These are phyloP conservation scores for Hoplostethus mediterraneus DNA, from an alignment of 2,797 vertebrate species.

Conservation along the genomic window DNA sequence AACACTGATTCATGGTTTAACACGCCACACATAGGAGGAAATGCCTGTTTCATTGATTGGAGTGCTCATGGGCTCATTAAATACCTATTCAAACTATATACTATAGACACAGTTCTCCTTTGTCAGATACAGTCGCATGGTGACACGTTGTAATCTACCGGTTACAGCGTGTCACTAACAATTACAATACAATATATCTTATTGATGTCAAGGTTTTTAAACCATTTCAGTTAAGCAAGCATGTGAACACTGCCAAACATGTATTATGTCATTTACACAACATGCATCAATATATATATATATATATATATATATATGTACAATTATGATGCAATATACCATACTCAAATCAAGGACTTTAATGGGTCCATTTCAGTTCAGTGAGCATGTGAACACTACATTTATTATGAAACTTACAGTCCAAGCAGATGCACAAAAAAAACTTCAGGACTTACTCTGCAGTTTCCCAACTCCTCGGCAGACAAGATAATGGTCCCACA, in stretches of 20 bases:
- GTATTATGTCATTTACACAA: slow-evolving; percentile 25
- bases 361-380: slow-evolving; percentile 44
- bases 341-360: not conserved
- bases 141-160: slow-evolving; percentile 39
- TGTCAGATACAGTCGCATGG: slow-evolving; percentile 43
- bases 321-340: slow-evolving; percentile 21
- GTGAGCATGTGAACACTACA: slow-evolving; percentile 33
- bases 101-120: slow-evolving; percentile 58
- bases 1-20: slow-evolving; percentile 66
- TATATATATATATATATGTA: not conserved
- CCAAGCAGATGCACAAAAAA: slow-evolving; percentile 6
- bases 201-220: slow-evolving; percentile 43
- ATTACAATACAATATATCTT: slow-evolving; percentile 56
- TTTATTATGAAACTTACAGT: slow-evolving; percentile 23
- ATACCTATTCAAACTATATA: slow-evolving; percentile 57
- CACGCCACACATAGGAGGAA: slow-evolving; percentile 40
- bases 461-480: slow-evolving; percentile 94
- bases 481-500: slow-evolving; percentile 94
- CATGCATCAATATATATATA: not conserved
- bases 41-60: slow-evolving; percentile 58
- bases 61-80: slow-evolving; percentile 62
- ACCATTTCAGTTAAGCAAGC: slow-evolving; percentile 40
- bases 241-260: slow-evolving; percentile 39
- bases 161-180: slow-evolving; percentile 5
- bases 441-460: slow-evolving; percentile 88